Evolutionary conservation across 2,888 invertebrate genomes (phyloP).

Genomic region (Himalopsyche kuldschensis): DNA sequence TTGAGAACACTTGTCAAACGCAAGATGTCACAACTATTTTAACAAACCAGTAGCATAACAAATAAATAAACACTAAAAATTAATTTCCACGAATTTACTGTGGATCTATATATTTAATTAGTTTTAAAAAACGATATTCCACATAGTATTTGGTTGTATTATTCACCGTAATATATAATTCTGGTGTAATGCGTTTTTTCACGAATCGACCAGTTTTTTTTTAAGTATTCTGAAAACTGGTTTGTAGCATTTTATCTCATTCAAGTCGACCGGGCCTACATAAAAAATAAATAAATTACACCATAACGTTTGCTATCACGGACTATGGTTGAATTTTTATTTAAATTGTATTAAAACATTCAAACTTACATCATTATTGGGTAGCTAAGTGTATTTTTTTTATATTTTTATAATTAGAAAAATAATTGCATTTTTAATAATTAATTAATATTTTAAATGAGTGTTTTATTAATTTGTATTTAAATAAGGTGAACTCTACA

Average conservation of each 20-base stretch:
- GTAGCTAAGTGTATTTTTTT: neutral
- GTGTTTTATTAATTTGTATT: no score
- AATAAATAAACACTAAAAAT: no score
- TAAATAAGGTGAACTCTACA: no score
- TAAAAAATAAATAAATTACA: neutral
- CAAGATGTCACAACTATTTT: no score
- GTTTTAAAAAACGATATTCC: neutral
- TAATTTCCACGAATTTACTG: no score
- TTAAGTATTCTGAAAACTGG: neutral
- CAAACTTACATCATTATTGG: neutral
- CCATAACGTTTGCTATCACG: neutral
- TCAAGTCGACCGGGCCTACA: neutral
- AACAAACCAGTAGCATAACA: no score
- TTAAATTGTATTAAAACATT: neutral
- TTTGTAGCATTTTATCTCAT: neutral
- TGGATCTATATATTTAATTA: no score
- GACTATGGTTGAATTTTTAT: neutral
- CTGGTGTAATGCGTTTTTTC: neutral
- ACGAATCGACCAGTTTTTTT: neutral
- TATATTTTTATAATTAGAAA: no score
- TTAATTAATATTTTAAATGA: no score
- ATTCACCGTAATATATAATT: neutral
- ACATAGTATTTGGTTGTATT: neutral
- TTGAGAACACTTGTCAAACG: no score
- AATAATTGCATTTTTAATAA: no score